Evolutionary conservation across 2,888 invertebrate genomes (phyloP), one percentile per base, ranked within the genome.

Genomic region (Cabera pusaria): DNA sequence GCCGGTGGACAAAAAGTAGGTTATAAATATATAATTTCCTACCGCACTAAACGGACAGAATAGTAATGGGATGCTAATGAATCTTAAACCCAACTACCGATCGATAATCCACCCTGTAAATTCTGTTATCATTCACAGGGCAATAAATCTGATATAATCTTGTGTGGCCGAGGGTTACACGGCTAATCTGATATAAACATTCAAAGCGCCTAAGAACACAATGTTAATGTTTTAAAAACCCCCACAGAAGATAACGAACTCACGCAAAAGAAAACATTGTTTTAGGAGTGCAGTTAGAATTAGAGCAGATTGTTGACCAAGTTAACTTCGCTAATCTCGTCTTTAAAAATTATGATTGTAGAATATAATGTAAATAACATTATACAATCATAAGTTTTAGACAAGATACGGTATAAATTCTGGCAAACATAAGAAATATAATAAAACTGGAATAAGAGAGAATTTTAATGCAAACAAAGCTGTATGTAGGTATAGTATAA

Each of bases 1-100:
- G 55, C 52, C 44, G 34, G 34, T 35, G 32, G 35, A 36, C 48
- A 48, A 57, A 34, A 69, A 62, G 56, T 64, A 45, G 64, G 65
- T 59, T 65, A 47, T 43, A 27, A 43, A 48, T 49, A 49, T 49
- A 45, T 37, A 49, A 52, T 46, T 6, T 48, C 39, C 28, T 35
- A 21, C 42, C 39, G 31, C 19, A 27, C 44, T 22, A 36, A 22
- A 31, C 19, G 24, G 32, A 36, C 22, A 20, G 20, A 35, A 35
- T 35, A 37, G 33, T 3, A 28, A 20, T 24, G 12, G 8, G 19
- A 19, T 31, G 20, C 17, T 23, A 23, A 35, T 36, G 19, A 25
- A 27, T 27, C 20, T 17, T 17, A 6, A 11, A 6, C 24, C 28
- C 14, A 27, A 23, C 22, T 8, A 7, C 22, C 20, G 16, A 36